Evolutionary conservation across 2,888 invertebrate species (phyloP), one percentile per base, ranked within the genome.

Genomic region (Drosophila borealis): DNA sequence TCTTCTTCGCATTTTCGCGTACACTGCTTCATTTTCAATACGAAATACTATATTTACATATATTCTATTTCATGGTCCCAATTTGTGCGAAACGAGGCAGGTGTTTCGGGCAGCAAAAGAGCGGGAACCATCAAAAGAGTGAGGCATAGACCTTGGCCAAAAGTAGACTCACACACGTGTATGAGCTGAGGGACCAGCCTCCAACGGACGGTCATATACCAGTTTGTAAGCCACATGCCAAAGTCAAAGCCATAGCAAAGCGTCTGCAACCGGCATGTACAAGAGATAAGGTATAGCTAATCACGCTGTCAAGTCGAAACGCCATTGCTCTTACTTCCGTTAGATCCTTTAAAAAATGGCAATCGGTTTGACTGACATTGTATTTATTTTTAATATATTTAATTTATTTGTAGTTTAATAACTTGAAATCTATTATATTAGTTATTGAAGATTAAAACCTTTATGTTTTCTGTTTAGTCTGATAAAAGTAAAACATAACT

Each of bases 141-240:
- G 6, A 13, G 17, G 17, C 25, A 11, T 11, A 34, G 34, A 13
- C 29, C 29, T 29, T 8, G 29, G 29, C 29, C 29, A 29, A 29
- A 29, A 29, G 36, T 34, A 49, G 25, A 46, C 33, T 6, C 6
- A 33, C 42, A 48, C 59, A 46, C 59, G 67, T 60, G 41, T 29
- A 39, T 9, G 34, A 14, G 13, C 5, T 13, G 45, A 61, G 51
- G 49, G 76, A 29, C 62, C 70, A 56, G 65, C 70, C 66, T 46
- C 64, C 74, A 39, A 50, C 46, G 36, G 53, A 25, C 25, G 41
- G n/a, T 45, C 42, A 29, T 61, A 65, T 62, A 74, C 76, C 76
- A 60, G 76, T 76, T 76, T 76, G 14, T 54, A 25, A 62, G 55
- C 59, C 75, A 49, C 59, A 57, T 54, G 53, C 65, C 61, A 66